These are phyloP conservation scores for Pantherophis guttatus DNA, from an alignment of 2,113 vertebrate genomes.

Conservation along the genomic window DNA sequence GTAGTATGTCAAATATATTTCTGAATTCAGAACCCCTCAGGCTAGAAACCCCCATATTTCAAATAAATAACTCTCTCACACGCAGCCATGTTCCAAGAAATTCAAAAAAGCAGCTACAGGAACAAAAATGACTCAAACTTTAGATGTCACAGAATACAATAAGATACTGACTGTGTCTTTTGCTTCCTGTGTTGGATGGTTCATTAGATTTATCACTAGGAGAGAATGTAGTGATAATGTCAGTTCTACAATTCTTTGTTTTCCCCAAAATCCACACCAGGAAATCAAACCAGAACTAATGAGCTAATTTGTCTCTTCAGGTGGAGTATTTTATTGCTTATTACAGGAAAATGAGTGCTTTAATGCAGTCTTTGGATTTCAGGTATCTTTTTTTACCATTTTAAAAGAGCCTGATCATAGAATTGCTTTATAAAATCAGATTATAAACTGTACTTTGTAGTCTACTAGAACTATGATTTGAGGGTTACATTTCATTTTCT, in stretches of 20 bases:
- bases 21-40: slow-evolving; percentile 3
- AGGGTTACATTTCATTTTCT: not conserved
- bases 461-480: not conserved
- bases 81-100: not conserved
- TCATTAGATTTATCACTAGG: slow-evolving; percentile 48
- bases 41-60: slow-evolving; percentile 15
- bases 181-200: slow-evolving; percentile 20
- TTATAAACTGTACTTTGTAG: slow-evolving; percentile 16
- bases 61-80: slow-evolving; percentile 4
- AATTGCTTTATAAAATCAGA: slow-evolving; percentile 5
- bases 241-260: slow-evolving; percentile 34
- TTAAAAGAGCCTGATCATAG: slow-evolving; percentile 28
- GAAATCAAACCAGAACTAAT: slow-evolving; percentile 44
- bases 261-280: slow-evolving; percentile 29
- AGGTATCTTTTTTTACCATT: slow-evolving; percentile 41
- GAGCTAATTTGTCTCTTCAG: slow-evolving; percentile 50
- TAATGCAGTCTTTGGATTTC: slow-evolving; percentile 44
- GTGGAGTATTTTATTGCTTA: slow-evolving; percentile 34
- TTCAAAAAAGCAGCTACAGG: not conserved
- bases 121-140: slow-evolving; percentile 26
- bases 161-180: slow-evolving; percentile 34
- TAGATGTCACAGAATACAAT: slow-evolving; percentile 22
- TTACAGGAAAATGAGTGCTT: slow-evolving; percentile 43
- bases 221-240: slow-evolving; percentile 30
- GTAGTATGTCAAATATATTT: slow-evolving; percentile 6